phyloP scores from a whole-genome alignment of 1,140 invertebrate genomes.

The Diabrotica undecimpunctata region DNA sequence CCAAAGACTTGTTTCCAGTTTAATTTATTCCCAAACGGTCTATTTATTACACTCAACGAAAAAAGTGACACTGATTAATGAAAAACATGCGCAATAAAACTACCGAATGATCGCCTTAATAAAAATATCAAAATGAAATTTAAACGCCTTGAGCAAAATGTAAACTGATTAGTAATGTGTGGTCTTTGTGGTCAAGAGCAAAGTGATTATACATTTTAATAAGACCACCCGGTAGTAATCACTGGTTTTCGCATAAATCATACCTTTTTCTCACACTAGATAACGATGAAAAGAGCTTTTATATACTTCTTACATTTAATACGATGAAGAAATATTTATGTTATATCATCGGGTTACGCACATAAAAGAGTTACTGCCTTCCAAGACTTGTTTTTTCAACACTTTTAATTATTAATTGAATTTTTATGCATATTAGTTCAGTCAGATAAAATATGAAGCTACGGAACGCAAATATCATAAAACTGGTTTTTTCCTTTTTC shows the following conservation, averaged over 20 bases:
- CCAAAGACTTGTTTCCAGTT: too few relatives aligned
- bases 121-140: slow-evolving; percentile 6
- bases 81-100: background rate
- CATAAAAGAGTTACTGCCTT: background rate
- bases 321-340: background rate
- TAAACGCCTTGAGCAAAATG: slow-evolving; percentile 17
- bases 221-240: slow-evolving; percentile 46
- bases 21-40: too few relatives aligned
- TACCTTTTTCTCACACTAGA: slow-evolving; percentile 43
- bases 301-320: slow-evolving; percentile 31
- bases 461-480: too few relatives aligned
- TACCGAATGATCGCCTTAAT: slow-evolving; percentile 1
- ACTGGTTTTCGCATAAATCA: slow-evolving; percentile 43
- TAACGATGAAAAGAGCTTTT: slow-evolving; percentile 34
- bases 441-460: too few relatives aligned
- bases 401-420: background rate
- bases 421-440: background rate
- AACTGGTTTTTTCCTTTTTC: too few relatives aligned
- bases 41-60: too few relatives aligned
- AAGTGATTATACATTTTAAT: slow-evolving; percentile 40
- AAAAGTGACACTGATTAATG: background rate
- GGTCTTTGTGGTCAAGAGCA: slow-evolving; percentile 30
- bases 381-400: background rate
- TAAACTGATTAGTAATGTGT: slow-evolving; percentile 18
- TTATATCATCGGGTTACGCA: background rate